These are phyloP conservation scores for Ctenosaura bakeri DNA, from an alignment of 2,797 vertebrate genomes.

Conservation along the genomic window DNA sequence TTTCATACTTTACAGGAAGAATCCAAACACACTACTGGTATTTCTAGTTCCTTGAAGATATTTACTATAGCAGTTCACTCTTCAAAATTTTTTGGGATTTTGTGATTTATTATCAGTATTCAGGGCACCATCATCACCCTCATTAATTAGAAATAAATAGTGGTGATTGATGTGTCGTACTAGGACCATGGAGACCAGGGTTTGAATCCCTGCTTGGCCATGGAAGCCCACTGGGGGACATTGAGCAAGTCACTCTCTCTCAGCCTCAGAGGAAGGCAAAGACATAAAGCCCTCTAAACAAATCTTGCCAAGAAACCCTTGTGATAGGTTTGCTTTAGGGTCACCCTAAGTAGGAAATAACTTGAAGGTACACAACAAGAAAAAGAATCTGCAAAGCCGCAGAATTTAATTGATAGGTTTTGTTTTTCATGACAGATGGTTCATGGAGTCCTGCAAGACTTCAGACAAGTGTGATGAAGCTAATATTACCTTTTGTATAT, in stretches of 20 bases:
- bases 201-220: too few relatives aligned
- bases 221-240: too few relatives aligned
- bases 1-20: not conserved
- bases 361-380: too few relatives aligned
- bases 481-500: not conserved
- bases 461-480: not conserved
- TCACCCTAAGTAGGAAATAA: too few relatives aligned
- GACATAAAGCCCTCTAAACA: too few relatives aligned
- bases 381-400: not conserved
- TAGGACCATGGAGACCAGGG: too few relatives aligned
- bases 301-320: too few relatives aligned
- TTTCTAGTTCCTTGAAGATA: not conserved
- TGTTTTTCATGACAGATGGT: not conserved
- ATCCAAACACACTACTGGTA: not conserved
- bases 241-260: too few relatives aligned
- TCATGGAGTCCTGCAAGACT: not conserved
- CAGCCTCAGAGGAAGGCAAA: too few relatives aligned
- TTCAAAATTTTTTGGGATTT: not conserved
- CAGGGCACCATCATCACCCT: not conserved
- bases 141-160: not conserved
- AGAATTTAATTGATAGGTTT: not conserved
- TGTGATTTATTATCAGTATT: not conserved
- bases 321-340: too few relatives aligned
- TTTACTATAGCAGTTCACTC: not conserved
- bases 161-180: too few relatives aligned